Evolutionary conservation across 1,140 invertebrate genomes (phyloP).

Genomic region (Liolophura sinensis): DNA sequence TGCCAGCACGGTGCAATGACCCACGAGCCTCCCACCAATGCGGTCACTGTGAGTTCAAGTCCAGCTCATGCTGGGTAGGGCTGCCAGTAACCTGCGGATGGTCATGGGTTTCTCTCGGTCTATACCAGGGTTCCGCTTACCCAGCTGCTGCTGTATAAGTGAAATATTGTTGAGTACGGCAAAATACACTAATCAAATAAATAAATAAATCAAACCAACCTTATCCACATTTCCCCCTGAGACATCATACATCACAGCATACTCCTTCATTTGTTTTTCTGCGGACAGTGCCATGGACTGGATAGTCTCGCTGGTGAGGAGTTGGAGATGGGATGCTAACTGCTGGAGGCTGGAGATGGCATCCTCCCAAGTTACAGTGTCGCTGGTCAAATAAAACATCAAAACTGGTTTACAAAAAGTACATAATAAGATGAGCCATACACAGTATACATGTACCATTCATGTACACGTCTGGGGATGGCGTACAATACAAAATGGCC

Average conservation of each 20-base stretch:
- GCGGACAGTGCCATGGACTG: constrained; percentile 27
- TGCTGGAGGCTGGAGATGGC: constrained; percentile 22
- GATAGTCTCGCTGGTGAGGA: constrained; percentile 30
- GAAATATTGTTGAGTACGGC: no score
- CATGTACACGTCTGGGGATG: neutral
- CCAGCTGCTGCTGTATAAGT: no score
- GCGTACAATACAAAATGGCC: neutral
- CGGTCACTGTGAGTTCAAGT: no score
- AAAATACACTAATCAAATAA: neutral
- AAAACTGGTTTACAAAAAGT: neutral
- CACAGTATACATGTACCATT: neutral
- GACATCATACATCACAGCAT: constrained; percentile 36
- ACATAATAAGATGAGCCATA: neutral
- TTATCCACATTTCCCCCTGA: constrained; percentile 30
- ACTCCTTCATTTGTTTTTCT: constrained; percentile 28
- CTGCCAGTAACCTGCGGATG: no score
- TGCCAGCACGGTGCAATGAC: no score
- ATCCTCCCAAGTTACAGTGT: constrained; percentile 37
- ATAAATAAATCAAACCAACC: constrained; percentile 19
- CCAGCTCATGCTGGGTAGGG: no score
- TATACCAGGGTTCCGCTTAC: no score
- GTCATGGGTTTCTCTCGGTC: no score
- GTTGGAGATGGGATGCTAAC: constrained; percentile 38
- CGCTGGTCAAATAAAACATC: constrained; percentile 9
- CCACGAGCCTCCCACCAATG: no score